Base-by-base conservation (phyloP, 2,113 vertebrate genomes). In the Centrocercus urophasianus region DNA sequence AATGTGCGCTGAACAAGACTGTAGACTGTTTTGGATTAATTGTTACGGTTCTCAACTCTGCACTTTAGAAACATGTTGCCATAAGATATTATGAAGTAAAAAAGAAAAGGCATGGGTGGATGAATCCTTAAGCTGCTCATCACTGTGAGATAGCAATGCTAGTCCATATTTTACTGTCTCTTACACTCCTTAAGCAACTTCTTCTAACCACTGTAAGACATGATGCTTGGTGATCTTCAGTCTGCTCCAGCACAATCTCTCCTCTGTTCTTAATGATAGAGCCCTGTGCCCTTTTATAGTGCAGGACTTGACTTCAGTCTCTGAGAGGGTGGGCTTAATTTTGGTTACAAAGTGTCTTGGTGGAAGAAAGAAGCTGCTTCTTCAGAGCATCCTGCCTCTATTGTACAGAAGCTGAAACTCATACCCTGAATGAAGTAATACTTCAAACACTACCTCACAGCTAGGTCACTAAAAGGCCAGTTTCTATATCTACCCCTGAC, bases 401-500 rank as follows among this genome's bases (percentile, higher is more conserved):
- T 79, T 17, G 69, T 61, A 69, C 22, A 92, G 63, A 82, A 92
- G 40, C 42, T 79, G 63, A n/a, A 83, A 89, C 40, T 87, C 0
- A 2, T 48, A 78, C 32, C 7, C 64, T 10, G 15, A 52, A 25
- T 42, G 38, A 89, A 27, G 32, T 32, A 76, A 87, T 43, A 43
- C n/a, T 72, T 36, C 40, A 69, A 89, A 93, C 54, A 43, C 83
- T 85, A 27, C 71, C 40, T 83, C 78, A 40, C 1, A 3, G 65
- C 61, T 82, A 89, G 43, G 78, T 52, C 57, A 59, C 18, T 78
- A 61, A 92, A 86, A 93, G 72, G 24, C 7, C n/a, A 10, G 4
- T 92, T 95, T 79, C 63, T 95, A 48, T 91, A 93, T 95, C 74
- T 87, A 36, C 79, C 36, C 20, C 59, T 84, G 32, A 75, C 17